Evolutionary conservation across 2,888 invertebrate species (phyloP).

Genomic region (Platypus cylindrus): DNA sequence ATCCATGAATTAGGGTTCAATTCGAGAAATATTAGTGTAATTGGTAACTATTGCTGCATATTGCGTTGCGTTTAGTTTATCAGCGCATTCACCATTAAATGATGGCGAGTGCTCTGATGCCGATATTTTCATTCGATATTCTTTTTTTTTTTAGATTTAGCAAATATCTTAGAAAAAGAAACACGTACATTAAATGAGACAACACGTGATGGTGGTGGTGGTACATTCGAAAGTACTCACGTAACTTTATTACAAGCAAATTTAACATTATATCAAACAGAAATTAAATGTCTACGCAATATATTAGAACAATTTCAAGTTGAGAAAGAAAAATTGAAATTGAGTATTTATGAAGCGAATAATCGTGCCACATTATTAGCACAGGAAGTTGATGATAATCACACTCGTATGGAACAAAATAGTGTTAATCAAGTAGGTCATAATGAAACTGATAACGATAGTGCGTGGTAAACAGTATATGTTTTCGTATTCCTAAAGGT

Average conservation of each 20-base stretch:
- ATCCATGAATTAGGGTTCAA: slow-evolving; percentile 55
- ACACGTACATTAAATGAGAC: slow-evolving; percentile 26
- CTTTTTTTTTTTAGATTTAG: slow-evolving; percentile 39
- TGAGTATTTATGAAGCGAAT: slow-evolving; percentile 71
- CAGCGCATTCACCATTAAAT: not conserved
- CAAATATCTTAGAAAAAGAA: slow-evolving; percentile 58
- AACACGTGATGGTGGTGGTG: slow-evolving; percentile 13
- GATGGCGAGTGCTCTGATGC: not conserved
- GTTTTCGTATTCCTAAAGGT: slow-evolving; percentile 36
- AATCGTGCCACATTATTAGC: slow-evolving; percentile 68
- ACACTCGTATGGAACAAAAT: slow-evolving; percentile 66
- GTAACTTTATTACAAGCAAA: slow-evolving; percentile 48
- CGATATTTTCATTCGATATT: not conserved
- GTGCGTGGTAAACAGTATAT: not conserved
- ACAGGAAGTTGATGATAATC: slow-evolving; percentile 85
- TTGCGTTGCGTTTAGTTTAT: not conserved
- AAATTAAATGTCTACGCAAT: slow-evolving; percentile 47
- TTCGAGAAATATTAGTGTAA: slow-evolving; percentile 42
- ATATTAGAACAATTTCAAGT: slow-evolving; percentile 52
- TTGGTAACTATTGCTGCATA: slow-evolving; percentile 6
- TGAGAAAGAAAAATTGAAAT: slow-evolving; percentile 70
- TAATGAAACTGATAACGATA: not conserved
- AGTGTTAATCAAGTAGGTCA: slow-evolving; percentile 48
- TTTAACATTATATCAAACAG: slow-evolving; percentile 52
- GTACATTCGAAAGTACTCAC: slow-evolving; percentile 33